Evolutionary conservation across 2,113 vertebrate genomes (phyloP).

Genomic region (Lycocorax pyrrhopterus): DNA sequence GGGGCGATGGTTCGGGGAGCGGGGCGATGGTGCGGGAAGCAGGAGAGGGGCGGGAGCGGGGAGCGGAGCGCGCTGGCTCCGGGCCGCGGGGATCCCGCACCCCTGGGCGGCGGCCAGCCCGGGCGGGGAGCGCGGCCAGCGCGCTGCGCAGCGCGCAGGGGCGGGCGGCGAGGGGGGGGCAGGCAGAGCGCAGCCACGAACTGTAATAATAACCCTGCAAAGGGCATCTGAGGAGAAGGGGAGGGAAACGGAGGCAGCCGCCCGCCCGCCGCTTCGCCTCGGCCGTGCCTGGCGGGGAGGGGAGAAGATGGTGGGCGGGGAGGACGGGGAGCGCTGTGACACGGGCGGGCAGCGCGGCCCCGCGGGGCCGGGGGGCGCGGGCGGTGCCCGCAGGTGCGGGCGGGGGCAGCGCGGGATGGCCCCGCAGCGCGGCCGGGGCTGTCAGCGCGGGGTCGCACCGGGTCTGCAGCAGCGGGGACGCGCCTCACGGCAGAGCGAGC

Average conservation of each 20-base stretch:
- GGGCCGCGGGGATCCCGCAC: not conserved
- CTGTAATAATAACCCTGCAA: slow-evolving; percentile 74
- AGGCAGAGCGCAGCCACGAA: not conserved
- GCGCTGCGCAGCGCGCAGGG: slow-evolving; percentile 2
- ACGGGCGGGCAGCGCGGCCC: not conserved
- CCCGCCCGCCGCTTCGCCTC: slow-evolving; percentile 10
- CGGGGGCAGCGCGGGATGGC: not conserved
- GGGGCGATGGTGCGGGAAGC: too few species aligned
- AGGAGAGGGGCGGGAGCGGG: too few species aligned
- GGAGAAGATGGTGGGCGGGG: slow-evolving; percentile 32
- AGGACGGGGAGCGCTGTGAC: not conserved
- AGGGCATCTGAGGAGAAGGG: slow-evolving; percentile 74
- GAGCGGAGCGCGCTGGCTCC: not conserved
- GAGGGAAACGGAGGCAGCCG: slow-evolving; percentile 31
- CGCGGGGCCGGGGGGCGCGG: too few species aligned
- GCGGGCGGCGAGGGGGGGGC: not conserved
- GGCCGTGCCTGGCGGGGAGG: slow-evolving; percentile 34
- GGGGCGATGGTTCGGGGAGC: too few species aligned
- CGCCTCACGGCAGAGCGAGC: rapidly evolving
- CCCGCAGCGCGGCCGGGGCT: too few species aligned
- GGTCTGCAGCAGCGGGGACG: rapidly evolving
- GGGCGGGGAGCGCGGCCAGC: not conserved
- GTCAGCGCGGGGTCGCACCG: rapidly evolving
- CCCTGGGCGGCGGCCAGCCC: not conserved
- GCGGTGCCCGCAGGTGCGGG: not conserved